Conservation (phyloP, 2,797 vertebrate species). For the Alectoris magna region DNA sequence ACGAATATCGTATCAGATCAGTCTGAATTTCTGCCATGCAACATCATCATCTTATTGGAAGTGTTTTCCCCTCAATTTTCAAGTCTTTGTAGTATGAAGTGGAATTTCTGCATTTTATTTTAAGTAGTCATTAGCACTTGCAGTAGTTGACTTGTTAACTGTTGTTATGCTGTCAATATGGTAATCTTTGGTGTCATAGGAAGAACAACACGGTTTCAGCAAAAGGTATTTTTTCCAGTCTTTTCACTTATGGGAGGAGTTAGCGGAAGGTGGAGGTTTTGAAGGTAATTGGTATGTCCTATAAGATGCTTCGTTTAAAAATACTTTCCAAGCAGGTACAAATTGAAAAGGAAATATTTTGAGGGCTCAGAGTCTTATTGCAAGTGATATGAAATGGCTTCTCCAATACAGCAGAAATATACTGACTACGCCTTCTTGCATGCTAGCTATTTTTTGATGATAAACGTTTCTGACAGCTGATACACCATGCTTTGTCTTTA, state of each 20-base stretch:
- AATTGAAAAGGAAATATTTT: background rate
- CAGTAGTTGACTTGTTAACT: background rate
- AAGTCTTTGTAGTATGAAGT: background rate
- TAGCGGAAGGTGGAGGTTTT: background rate
- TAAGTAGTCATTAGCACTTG: background rate
- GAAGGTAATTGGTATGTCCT: background rate
- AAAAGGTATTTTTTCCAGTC: fast-evolving
- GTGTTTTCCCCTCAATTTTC: background rate
- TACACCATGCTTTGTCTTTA: background rate
- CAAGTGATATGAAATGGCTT: constrained; percentile 4
- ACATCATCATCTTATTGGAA: fast-evolving
- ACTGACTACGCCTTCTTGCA: fast-evolving
- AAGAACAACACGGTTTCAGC: background rate
- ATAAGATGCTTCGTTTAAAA: background rate
- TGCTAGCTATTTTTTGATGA: background rate
- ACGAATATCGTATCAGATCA: too few species aligned
- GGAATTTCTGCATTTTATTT: background rate
- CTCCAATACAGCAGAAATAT: background rate
- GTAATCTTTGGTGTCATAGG: background rate
- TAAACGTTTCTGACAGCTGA: background rate
- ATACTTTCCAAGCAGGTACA: background rate
- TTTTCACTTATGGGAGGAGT: background rate
- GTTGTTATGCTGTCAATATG: background rate
- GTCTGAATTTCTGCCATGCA: background rate
- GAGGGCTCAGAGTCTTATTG: background rate